phyloP scores from a whole-genome alignment of 2,797 vertebrate genomes.

The Potorous gilbertii region DNA sequence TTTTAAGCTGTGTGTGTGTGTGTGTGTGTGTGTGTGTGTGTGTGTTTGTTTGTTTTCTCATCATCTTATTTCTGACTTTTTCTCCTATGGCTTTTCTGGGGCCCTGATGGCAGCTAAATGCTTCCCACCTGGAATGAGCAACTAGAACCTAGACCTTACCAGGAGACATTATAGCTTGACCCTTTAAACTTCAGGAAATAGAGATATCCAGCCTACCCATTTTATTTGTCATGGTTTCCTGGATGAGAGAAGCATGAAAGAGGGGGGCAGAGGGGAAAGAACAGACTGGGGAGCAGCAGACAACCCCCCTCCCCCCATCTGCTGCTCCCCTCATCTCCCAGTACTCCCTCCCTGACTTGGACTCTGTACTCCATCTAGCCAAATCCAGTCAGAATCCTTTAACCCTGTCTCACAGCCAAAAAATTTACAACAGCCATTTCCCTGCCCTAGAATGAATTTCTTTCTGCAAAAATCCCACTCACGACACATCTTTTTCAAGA shows the following conservation, averaged over 20 bases:
- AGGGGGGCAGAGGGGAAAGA: not conserved
- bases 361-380: not conserved
- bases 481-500: not conserved
- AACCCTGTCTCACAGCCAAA: accelerated
- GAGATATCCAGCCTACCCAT: not conserved
- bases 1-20: no score
- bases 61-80: not conserved
- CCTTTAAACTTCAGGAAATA: not conserved
- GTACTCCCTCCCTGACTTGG: not conserved
- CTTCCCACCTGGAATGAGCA: not conserved
- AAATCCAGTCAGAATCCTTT: not conserved
- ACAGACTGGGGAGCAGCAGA: not conserved
- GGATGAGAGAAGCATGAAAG: not conserved
- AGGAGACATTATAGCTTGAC: not conserved
- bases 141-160: not conserved
- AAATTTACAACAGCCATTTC: not conserved
- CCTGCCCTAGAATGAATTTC: not conserved
- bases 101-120: not conserved
- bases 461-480: not conserved
- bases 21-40: not conserved
- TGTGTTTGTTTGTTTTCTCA: not conserved
- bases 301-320: not conserved
- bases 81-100: not conserved
- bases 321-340: not conserved
- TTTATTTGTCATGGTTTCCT: not conserved